Percentiles rank a stretch among this genome's conserved stretches.
phyloP scores from a whole-genome alignment of 2,797 vertebrate genomes.

The Rhynchonycteris naso region DNA sequence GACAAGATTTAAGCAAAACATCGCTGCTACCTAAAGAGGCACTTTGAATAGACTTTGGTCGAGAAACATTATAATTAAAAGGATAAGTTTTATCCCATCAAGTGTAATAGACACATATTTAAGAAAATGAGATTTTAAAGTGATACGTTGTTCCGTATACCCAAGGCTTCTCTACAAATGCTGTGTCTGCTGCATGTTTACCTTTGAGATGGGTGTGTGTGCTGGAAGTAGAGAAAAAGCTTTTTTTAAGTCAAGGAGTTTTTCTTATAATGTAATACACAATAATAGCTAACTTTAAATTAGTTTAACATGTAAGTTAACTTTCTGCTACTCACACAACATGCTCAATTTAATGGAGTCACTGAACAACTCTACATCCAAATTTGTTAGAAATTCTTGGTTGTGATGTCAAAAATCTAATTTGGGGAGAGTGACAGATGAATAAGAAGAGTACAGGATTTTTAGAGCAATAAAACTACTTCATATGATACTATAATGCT shows the following conservation, averaged over 20 bases:
- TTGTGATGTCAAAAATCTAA: conserved; percentile 9
- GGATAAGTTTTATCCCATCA: conserved; percentile 39
- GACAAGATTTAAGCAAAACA: conserved; percentile 52
- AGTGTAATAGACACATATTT: conserved; percentile 36
- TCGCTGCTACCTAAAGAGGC: background rate
- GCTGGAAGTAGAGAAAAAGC: background rate
- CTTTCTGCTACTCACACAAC: background rate
- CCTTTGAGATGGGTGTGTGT: background rate
- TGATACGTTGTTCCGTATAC: background rate
- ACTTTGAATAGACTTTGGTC: conserved; percentile 53
- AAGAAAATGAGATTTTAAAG: conserved; percentile 47
- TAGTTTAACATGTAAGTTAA: background rate
- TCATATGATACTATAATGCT: background rate
- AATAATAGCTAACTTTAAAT: background rate
- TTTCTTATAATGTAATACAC: background rate
- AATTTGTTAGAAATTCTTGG: background rate
- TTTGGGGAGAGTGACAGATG: background rate
- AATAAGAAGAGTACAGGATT: background rate
- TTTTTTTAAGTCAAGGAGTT: background rate
- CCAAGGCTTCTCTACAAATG: conserved; percentile 24
- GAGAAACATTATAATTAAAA: conserved; percentile 58
- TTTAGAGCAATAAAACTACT: background rate
- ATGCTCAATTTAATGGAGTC: background rate
- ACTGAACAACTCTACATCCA: background rate
- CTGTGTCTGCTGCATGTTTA: background rate